phyloP scores from a whole-genome alignment of 2,113 vertebrate genomes.

The Cairina moschata region DNA sequence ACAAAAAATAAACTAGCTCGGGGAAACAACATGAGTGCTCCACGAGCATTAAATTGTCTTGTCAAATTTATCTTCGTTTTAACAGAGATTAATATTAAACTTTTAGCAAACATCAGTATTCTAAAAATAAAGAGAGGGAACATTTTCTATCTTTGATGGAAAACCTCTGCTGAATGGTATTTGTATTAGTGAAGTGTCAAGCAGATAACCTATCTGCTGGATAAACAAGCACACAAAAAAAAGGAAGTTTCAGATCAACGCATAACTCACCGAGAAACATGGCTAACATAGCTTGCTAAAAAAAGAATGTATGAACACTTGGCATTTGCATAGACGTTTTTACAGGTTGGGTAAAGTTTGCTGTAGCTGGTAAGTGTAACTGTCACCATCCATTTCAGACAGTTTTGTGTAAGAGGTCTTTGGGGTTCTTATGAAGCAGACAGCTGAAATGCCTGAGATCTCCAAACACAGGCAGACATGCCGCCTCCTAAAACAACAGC shows the following conservation, averaged over 20 bases:
- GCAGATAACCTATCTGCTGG: not conserved
- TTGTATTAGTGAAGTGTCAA: not conserved
- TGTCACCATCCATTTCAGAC: not conserved
- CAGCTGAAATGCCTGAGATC: not conserved
- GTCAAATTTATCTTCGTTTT: not conserved
- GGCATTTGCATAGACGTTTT: not conserved
- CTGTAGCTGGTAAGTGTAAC: not conserved
- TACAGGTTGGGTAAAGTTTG: rapidly evolving
- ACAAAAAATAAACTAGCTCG: not conserved
- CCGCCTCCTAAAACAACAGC: not conserved
- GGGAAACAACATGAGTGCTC: not conserved
- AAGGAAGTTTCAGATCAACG: slow-evolving; percentile 23
- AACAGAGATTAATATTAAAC: not conserved
- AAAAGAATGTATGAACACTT: not conserved
- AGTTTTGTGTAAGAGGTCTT: not conserved
- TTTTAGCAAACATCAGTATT: not conserved
- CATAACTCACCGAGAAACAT: not conserved
- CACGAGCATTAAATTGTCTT: not conserved
- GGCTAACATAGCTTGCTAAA: not conserved
- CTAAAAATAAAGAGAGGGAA: slow-evolving; percentile 28
- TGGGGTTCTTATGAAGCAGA: not conserved
- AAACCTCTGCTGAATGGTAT: not conserved
- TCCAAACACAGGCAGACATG: not conserved
- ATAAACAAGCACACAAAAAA: not conserved
- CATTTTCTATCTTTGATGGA: not conserved